Evolutionary conservation across 1,140 invertebrate genomes (phyloP), one percentile per base, ranked within the genome.

Genomic region (Tetragnatha versicolor): DNA sequence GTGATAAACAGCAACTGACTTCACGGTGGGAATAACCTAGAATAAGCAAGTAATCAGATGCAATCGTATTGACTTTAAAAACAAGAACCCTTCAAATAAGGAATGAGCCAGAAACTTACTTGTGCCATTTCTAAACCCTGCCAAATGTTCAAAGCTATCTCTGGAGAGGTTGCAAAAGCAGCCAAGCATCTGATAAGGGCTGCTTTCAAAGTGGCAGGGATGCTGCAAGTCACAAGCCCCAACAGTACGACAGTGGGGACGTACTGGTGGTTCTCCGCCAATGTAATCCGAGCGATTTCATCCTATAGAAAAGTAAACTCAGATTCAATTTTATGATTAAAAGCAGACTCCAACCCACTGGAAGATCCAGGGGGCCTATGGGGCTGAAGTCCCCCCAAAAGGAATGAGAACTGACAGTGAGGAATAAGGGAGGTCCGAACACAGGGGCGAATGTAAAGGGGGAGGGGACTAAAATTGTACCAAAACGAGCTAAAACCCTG

Each of bases 181-280:
- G 92, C 91, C 25, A 98, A 86, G 0, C 93, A 92, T 42, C 87
- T 83, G 0, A 96, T 86, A 27, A 98, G 86, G 82, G 94, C 91
- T 1, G 93, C 92, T 87, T 98, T 98, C 2, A 98, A 86, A 0
- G 89, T 86, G 31, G 95, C 90, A 1, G 95, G 93, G 79, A 97
- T 91, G 55, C 93, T 91, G 84, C 95, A 97, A 72, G 91, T 90
- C 0, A 97, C 89, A 25, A 98, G 86, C 58, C 95, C 93, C 61
- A 97, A 89, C 49, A 97, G 86, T 35, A 92, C 89, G 65, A 91
- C 90, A 14, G 95, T 86, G 2, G 93, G 91, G 60, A 92, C 89
- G 93, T 95, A 97, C 79, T 91, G 91, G 55, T 93, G 90, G 84
- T 95, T 94, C 83, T 97, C 94, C 82, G 92, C 93, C 25, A 97